phyloP scores from a whole-genome alignment of 2,113 vertebrate species.

The Castor canadensis region DNA sequence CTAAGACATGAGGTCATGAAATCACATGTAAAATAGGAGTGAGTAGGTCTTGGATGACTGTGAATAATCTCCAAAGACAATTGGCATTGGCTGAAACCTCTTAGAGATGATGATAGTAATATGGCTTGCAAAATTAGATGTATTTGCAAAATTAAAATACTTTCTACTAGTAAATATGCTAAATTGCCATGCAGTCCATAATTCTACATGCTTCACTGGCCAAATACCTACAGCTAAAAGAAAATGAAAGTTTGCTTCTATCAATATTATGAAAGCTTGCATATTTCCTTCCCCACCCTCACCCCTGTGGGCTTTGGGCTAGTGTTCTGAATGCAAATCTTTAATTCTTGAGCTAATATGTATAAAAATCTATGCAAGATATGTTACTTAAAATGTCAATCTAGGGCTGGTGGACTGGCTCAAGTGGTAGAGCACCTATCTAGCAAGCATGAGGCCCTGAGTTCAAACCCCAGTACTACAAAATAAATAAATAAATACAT shows the following conservation, averaged over 20 bases:
- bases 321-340: not conserved
- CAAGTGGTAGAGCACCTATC: too few relatives aligned
- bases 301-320: conserved; percentile 8
- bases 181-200: conserved; percentile 24
- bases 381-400: not conserved
- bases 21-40: not conserved
- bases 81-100: not conserved
- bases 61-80: not conserved
- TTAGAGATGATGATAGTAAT: not conserved
- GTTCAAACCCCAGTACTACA: not conserved
- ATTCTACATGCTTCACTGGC: conserved; percentile 45
- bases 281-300: not conserved
- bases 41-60: not conserved
- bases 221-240: not conserved
- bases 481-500: not conserved
- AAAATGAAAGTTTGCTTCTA: conserved; percentile 11
- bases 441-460: too few relatives aligned
- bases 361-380: not conserved
- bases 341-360: not conserved
- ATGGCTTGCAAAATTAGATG: not conserved
- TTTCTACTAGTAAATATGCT: not conserved
- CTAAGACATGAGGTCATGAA: not conserved
- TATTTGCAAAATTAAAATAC: not conserved
- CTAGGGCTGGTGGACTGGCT: too few relatives aligned
- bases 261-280: not conserved